Percentiles rank a stretch among this genome's conserved stretches.
phyloP scores from a whole-genome alignment of 23 tunicate species.

The Styela clava region DNA sequence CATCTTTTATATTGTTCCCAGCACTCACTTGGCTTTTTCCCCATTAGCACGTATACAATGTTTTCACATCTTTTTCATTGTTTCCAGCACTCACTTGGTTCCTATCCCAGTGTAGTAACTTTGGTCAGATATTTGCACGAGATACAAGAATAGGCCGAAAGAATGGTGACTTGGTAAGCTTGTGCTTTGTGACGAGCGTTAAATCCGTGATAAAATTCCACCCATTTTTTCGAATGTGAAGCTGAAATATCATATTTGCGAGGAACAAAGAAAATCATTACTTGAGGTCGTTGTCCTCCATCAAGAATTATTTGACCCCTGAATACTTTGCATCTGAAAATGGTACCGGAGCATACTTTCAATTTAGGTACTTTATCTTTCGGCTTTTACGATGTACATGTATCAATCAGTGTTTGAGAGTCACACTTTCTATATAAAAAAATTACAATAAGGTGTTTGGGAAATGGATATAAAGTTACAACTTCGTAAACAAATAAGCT shows the following conservation, averaged over 20 bases:
- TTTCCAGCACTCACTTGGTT: background rate
- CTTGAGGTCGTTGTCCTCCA: background rate
- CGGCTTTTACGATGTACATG: no score
- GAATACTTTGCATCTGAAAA: background rate
- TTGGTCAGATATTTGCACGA: background rate
- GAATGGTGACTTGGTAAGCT: constrained; percentile 11
- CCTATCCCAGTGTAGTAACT: constrained; percentile 5
- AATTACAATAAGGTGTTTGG: no score
- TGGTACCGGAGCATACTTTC: constrained; percentile 9
- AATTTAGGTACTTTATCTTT: constrained; percentile 4
- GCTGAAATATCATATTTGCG: background rate
- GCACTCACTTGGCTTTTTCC: background rate
- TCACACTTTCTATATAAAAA: no score
- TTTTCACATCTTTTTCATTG: background rate
- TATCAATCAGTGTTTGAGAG: no score
- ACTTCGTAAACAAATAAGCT: no score
- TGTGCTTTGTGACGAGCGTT: constrained; percentile 13
- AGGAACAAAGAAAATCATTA: constrained; percentile 1
- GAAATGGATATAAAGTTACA: no score
- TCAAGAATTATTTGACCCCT: constrained; percentile 8
- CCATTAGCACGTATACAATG: no score
- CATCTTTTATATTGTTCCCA: background rate
- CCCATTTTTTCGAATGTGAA: constrained; percentile 17
- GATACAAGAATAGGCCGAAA: background rate
- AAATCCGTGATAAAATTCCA: constrained; percentile 11